These are phyloP conservation scores for Proisotoma minuta DNA, from an alignment of 2,888 invertebrate genomes.

Conservation along the genomic window DNA sequence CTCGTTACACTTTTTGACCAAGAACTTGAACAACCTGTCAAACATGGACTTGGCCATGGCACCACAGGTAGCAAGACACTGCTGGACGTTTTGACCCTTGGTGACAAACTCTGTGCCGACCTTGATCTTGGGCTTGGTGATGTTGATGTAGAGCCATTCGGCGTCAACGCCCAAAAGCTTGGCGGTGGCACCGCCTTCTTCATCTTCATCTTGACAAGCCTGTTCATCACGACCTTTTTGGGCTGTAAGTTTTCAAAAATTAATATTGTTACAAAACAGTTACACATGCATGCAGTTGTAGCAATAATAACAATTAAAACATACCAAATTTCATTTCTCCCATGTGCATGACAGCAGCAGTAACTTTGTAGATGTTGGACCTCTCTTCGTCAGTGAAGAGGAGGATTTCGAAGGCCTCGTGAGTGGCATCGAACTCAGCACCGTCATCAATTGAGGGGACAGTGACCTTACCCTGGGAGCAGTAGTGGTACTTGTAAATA, in stretches of 20 bases:
- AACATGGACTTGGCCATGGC: constrained; percentile 51
- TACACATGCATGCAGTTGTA: no score
- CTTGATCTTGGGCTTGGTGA: constrained; percentile 55
- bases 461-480: constrained; percentile 72
- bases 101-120: constrained; percentile 55
- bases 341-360: constrained; percentile 45
- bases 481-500: constrained; percentile 88
- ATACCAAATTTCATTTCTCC: constrained; percentile 59
- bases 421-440: constrained; percentile 70
- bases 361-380: constrained; percentile 50
- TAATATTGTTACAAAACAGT: no score
- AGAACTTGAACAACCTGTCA: constrained; percentile 54
- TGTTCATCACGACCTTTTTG: no score
- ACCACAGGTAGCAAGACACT: constrained; percentile 46
- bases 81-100: constrained; percentile 52
- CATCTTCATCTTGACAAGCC: constrained; percentile 31
- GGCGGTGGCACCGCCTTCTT: constrained; percentile 14
- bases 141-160: constrained; percentile 52
- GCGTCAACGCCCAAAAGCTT: constrained; percentile 54
- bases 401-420: constrained; percentile 58
- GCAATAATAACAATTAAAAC: no score
- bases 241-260: no score
- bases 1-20: constrained; percentile 57
- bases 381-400: constrained; percentile 56
- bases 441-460: constrained; percentile 71